Base-by-base conservation (phyloP, 1,140 invertebrate genomes). In the Tigriopus japonicus region DNA sequence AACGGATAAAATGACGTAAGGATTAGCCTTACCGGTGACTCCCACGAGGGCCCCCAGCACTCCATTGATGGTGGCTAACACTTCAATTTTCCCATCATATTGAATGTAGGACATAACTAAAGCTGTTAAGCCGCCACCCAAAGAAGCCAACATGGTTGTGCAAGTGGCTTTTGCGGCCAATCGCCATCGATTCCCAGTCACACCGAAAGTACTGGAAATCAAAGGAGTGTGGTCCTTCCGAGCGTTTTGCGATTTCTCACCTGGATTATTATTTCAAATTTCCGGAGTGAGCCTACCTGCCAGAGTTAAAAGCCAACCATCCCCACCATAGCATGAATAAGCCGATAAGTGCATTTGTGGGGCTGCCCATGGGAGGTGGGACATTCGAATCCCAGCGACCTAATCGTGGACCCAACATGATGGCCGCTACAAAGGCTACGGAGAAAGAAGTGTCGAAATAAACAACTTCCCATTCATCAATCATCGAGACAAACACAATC, bases 261-360 rank as follows among this genome's bases (percentile, higher is more conserved):
- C 3, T 49, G n/a, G 21, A 49, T 49, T 49, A 3, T 49, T 35
- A 35, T 35, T 5, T 35, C 9, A 35, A 3, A 9, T 9, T 35
- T 9, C 9, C 9, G 28, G 28, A 35, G 9, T 35, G 9, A 21
- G 12, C 21, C n/a, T 49, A 49, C 45, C 72, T 74, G 42, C 88
- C 88, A 54, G 87, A 90, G 71, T 94, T 94, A 67, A 93, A 94
- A 1, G 87, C 88, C 45, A 92, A 72, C 88, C 89, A 93, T 0
- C 87, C 88, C 85, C 87, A 92, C 89, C 90, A 95, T 5, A 94
- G 73, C 23, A 93, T 89, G 68, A 93, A 93, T 0, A 91, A 78
- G 0, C 90, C 90, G 77, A 93, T 81, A 23, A 91, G 81, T 9
- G 87, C 86, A 68, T 91, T 93, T 0, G 90, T 87, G 0, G 89